phyloP scores from a whole-genome alignment of 2,113 vertebrate species.

The Oreochromis aureus region DNA sequence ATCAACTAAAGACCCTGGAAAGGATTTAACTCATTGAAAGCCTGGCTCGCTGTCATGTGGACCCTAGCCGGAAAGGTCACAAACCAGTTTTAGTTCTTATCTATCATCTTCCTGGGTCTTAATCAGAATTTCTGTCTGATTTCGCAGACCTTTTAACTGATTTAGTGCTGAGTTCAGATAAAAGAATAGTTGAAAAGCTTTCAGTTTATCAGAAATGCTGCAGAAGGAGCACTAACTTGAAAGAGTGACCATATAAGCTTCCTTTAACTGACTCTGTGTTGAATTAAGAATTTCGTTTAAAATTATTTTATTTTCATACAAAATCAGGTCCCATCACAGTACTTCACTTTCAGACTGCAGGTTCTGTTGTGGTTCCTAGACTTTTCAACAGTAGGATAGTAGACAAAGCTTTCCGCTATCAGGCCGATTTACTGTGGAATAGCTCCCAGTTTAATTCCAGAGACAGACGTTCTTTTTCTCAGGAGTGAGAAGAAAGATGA shows the following conservation, averaged over 20 bases:
- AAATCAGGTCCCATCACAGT: neutral
- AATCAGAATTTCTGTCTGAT: neutral
- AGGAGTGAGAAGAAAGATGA: too few species aligned
- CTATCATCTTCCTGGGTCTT: neutral
- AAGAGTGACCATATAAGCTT: neutral
- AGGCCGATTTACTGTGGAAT: neutral
- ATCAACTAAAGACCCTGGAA: neutral
- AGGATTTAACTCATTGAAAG: neutral
- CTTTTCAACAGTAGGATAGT: neutral
- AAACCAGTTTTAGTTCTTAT: neutral
- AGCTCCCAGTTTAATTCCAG: too few species aligned
- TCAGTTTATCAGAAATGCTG: neutral
- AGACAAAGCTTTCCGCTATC: neutral
- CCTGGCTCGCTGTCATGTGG: neutral
- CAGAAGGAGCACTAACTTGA: neutral
- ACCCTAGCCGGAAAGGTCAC: neutral
- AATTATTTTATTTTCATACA: neutral
- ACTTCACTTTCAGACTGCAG: neutral
- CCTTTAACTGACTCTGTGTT: neutral
- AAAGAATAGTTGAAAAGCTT: neutral
- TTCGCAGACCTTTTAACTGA: neutral
- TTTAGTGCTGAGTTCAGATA: neutral
- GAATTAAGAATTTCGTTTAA: neutral
- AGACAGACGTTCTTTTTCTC: too few species aligned
- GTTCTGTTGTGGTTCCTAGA: neutral